A percentile compares a stretch with the other conserved stretches of the same genome.
Conservation (phyloP, 2,888 invertebrate genomes). For the Conistra vaccinii region DNA sequence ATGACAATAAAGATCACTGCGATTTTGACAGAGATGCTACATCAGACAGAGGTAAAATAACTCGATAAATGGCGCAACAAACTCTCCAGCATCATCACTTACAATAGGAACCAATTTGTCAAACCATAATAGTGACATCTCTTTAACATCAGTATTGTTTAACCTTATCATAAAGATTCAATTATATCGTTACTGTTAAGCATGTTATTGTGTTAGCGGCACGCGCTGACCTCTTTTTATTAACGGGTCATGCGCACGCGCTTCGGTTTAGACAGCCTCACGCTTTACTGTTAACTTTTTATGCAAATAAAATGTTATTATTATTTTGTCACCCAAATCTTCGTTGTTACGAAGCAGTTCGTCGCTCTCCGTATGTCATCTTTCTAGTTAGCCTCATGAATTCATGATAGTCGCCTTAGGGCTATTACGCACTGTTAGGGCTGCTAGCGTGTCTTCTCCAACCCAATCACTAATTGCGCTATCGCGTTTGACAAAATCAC, state of each 20-base stretch:
- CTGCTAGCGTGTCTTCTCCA: neutral
- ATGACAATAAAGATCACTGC: too few relatives aligned
- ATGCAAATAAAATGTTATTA: conserved; percentile 10
- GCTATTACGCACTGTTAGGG: too few relatives aligned
- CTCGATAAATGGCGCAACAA: neutral
- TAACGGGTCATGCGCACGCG: conserved; percentile 49
- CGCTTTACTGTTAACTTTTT: conserved; percentile 27
- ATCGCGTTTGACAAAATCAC: neutral
- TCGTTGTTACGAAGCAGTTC: neutral
- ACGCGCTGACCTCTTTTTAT: conserved; percentile 49
- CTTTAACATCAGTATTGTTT: conserved; percentile 4
- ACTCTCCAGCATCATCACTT: neutral
- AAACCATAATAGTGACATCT: neutral
- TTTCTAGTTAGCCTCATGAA: too few relatives aligned
- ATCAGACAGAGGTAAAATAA: neutral
- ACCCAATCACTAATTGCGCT: neutral
- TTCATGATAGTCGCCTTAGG: too few relatives aligned
- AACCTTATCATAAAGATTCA: conserved; percentile 41
- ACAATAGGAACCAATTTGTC: neutral
- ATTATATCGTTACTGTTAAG: conserved; percentile 34
- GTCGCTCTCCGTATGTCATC: too few relatives aligned
- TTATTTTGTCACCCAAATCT: neutral
- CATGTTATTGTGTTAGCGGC: conserved; percentile 38
- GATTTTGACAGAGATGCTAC: neutral
- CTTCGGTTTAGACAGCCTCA: conserved; percentile 24